Evolutionary conservation across 2,888 invertebrate species (phyloP), one percentile per base, ranked within the genome.

Genomic region (Agrotis ipsilon): DNA sequence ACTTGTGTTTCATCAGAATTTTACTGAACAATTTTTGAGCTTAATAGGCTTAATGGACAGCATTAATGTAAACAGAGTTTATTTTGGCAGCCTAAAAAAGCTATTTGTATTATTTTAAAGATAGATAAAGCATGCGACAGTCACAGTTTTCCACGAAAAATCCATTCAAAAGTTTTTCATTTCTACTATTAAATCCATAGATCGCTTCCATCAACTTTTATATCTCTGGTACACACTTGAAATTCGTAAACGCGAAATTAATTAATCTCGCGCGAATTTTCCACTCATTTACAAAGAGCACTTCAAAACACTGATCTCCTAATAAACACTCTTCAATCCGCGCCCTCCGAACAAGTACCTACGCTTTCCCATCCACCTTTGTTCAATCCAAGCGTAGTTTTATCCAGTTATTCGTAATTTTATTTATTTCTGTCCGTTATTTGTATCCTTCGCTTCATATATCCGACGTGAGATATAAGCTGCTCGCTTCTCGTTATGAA

Each of bases 361-460:
- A 32, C 14, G 4, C 5, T 24, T 54, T 46, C 84, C 27, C 19
- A 21, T 81, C 84, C 79, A 64, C 39, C 39, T 3, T 61, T 27
- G 11, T 27, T 2, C 18, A 57, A 66, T 81, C 82, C 62, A 21
- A 69, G 82, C 51, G 51, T 62, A 81, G 64, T 49, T 71, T 58
- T 57, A 69, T 72, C 68, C 59, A 76, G 71, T 76, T 84, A 79
- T 68, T 76, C 76, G 74, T 76, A 75, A 84, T 76, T 68, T 84
- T 82, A 82, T 84, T 84, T 83, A 84, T 83, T 74, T 80, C 72
- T 64, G 72, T 48, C 74, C 45, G 72, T 80, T 80, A 84, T 82
- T 83, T 84, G 72, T 83, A 76, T 57, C 70, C 45, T 64, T 60
- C 59, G 57, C 65, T 75, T 24, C 55, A 68, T 72, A 62, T 72